A percentile compares a stretch with the other conserved stretches of the same genome.
Evolutionary conservation across 1,140 invertebrate genomes (phyloP).

Genomic region (Neomicropteryx cornuta): DNA sequence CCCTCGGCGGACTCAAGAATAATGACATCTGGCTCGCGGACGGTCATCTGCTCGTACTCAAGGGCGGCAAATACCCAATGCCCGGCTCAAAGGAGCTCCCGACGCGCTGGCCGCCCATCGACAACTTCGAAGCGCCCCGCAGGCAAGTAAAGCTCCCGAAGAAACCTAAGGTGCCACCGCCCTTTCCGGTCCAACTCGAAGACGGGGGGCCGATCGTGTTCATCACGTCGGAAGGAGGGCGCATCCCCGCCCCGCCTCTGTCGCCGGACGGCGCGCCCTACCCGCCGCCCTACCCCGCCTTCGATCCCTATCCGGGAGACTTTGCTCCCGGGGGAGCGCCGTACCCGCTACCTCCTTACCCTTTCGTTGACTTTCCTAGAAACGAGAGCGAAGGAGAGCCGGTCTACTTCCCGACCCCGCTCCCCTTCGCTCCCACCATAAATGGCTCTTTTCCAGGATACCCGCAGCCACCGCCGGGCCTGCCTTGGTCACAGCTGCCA

Average conservation of each 20-base stretch:
- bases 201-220: constrained; percentile 68
- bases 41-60: constrained; percentile 73
- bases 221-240: constrained; percentile 50
- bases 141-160: constrained; percentile 67
- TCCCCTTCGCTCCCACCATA: constrained; percentile 42
- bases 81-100: constrained; percentile 33
- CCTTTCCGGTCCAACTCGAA: constrained; percentile 75
- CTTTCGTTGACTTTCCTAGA: constrained; percentile 37
- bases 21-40: constrained; percentile 85
- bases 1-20: constrained; percentile 66
- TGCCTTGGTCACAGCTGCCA: constrained; percentile 25
- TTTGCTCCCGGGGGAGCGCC: constrained; percentile 46
- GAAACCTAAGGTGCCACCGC: constrained; percentile 69
- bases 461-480: constrained; percentile 32
- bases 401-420: constrained; percentile 26
- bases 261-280: constrained; percentile 47
- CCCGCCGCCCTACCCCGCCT: constrained; percentile 38
- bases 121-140: constrained; percentile 66
- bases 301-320: constrained; percentile 45
- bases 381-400: constrained; percentile 39
- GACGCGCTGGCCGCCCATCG: constrained; percentile 62
- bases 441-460: constrained; percentile 42
- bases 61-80: constrained; percentile 57
- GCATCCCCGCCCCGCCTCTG: constrained; percentile 36
- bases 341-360: constrained; percentile 46